phyloP scores from a whole-genome alignment of 1,140 invertebrate species.

The Chrysopa pallens region DNA sequence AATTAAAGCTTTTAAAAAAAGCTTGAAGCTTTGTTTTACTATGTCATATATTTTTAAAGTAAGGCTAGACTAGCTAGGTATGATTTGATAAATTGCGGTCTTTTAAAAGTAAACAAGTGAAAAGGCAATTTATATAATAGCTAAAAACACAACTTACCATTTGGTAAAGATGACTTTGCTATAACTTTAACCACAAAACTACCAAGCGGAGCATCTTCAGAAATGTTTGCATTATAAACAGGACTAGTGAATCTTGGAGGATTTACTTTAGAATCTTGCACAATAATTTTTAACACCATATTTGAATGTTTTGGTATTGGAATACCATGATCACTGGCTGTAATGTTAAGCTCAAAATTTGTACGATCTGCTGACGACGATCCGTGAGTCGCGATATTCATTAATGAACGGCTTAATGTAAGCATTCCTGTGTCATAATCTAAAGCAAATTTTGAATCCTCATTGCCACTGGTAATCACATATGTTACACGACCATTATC shows the following conservation, averaged over 20 bases:
- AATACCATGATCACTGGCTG: constrained; percentile 65
- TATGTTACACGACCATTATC: constrained; percentile 79
- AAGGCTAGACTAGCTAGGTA: too few species aligned
- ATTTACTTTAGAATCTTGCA: constrained; percentile 55
- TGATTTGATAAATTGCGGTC: too few species aligned
- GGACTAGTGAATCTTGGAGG: constrained; percentile 63
- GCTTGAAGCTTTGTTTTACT: too few species aligned
- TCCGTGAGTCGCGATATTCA: constrained; percentile 10
- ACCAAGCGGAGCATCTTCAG: constrained; percentile 60
- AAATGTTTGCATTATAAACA: constrained; percentile 56
- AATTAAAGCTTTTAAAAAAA: background rate
- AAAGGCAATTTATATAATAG: too few species aligned
- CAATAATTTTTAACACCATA: constrained; percentile 40
- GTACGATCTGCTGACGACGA: constrained; percentile 1
- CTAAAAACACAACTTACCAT: too few species aligned
- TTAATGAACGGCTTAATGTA: constrained; percentile 50
- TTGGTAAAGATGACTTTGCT: constrained; percentile 48
- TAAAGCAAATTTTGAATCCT: constrained; percentile 58
- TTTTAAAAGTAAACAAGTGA: too few species aligned
- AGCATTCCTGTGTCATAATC: constrained; percentile 59
- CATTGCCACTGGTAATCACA: constrained; percentile 64
- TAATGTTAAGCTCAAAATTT: constrained; percentile 15
- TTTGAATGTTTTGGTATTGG: constrained; percentile 43
- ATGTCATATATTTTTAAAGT: too few species aligned
- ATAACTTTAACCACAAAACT: constrained; percentile 59